Base-by-base conservation (phyloP, 2,888 invertebrate species). In the Pandemis corylana region DNA sequence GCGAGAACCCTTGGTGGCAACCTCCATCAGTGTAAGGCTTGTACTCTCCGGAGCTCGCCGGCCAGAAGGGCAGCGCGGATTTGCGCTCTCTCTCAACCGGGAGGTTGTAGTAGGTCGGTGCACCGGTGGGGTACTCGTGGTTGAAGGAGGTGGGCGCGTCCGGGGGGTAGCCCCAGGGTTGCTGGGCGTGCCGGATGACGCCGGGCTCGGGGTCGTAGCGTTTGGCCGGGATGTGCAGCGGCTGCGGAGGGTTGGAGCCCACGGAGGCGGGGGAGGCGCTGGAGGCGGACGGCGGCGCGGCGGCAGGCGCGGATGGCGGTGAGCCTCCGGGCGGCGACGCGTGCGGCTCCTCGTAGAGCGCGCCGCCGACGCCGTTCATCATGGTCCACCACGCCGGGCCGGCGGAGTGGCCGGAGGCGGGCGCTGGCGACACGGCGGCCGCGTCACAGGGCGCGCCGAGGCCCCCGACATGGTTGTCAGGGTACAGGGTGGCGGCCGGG, bases 161-260 rank as follows among this genome's bases (percentile, higher is more conserved):
- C 0, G 96, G 96, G 46, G 96, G 96, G 89, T 97, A 97, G 84
- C 96, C 96, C 97, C 97, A 97, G 77, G 96, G 95, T 81, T 95
- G 96, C 81, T 96, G 96, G 82, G 97, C 96, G 93, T 97, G 97
- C 80, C 97, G 95, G 85, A 97, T 97, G 84, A 97, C 97, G 64
- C 97, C 96, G 69, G 96, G 95, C 85, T 95, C 96, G 76, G 95
- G 95, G 79, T 95, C 94, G 87, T 95, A 96, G 81, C 98, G 95
- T 93, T 98, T 98, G 85, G 98, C 98, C 80, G 98, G 98, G 93
- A 98, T 98, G 95, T 98, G 98, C 78, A 98, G 95, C 78, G 97
- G 97, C 85, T 96, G 96, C 77, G 96, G 96, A 76, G 97, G 96
- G 91, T 96, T 96, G 87, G 96, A 96, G 87, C 96, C 95, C 69